Base-by-base conservation (phyloP, 2,113 vertebrate genomes). In the Casuarius casuarius region DNA sequence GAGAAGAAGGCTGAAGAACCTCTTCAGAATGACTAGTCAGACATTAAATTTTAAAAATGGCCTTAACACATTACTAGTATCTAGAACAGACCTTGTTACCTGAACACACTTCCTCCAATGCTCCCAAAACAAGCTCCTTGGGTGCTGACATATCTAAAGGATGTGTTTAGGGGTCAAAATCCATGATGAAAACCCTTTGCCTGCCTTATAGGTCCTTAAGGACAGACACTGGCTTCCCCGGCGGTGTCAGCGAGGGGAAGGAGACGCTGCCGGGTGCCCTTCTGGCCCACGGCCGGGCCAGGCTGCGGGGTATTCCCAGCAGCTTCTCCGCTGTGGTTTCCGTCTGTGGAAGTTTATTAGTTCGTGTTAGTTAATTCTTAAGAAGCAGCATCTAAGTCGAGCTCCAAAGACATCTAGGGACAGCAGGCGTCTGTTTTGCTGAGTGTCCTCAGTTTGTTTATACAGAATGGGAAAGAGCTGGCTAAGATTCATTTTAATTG, bases 401-500 rank as follows among this genome's bases (percentile, higher is more conserved):
- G 9, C 42, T 14, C 79, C 49, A 40, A 21, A 10, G n/a, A 48
- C 88, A 72, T 33, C 56, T 12, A 28, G 66, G 75, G 77, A 91
- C 52, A 72, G 70, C 73, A 52, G 71, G 58, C 4, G 0, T 56
- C 76, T 92, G 51, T 62, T 96, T 74, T 77, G 49, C n/a, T 70
- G 15, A 67, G 84, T 4, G 77, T 62, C 40, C 29, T 4, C 23
- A 58, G 46, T 62, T 90, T 94, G 74, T 94, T 87, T 92, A 87
- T 89, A 75, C 44, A 78, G 74, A 93, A 61, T 5, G 48, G 72
- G 68, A 61, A 42, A 61, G 59, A 67, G 68, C 49, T 89, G 75
- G 56, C 58, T 25, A 84, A 89, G 89, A 77, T 94, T 94, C 89
- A 76, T 84, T 96, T 94, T 75, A 87, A 87, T 44, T 26, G 67